Evolutionary conservation across 2,113 vertebrate species (phyloP).

Genomic region (Hylia prasina): DNA sequence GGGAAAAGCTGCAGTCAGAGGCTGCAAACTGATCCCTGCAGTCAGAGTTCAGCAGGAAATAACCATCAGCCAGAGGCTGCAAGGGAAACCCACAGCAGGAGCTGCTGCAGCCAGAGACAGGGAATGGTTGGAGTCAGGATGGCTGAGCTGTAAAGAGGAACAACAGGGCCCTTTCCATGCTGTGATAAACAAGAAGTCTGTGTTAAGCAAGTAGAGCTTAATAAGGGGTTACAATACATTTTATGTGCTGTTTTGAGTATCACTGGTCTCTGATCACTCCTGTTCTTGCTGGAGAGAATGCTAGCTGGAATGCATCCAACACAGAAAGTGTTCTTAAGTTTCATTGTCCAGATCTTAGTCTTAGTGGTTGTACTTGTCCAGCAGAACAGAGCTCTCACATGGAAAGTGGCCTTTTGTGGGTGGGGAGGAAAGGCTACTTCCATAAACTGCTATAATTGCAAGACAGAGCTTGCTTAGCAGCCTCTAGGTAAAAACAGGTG

Average conservation of each 20-base stretch:
- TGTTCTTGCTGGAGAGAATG: not conserved
- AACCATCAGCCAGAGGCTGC: not conserved
- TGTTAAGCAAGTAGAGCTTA: not conserved
- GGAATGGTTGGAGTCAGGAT: not conserved
- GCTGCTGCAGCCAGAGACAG: not conserved
- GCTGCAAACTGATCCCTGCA: not conserved
- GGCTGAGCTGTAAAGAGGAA: not conserved
- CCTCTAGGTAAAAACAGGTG: not conserved
- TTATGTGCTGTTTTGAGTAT: not conserved
- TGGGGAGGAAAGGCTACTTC: not conserved
- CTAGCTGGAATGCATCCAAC: not conserved
- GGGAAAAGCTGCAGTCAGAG: not conserved
- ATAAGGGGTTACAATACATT: not conserved
- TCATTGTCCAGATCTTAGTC: not conserved
- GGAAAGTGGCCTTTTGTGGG: not conserved
- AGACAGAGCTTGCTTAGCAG: not conserved
- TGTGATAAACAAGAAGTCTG: not conserved
- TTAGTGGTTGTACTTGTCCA: not conserved
- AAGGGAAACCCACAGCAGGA: not conserved
- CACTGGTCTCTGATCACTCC: not conserved
- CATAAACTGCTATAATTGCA: not conserved
- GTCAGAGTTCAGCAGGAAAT: not conserved
- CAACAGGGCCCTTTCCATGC: not conserved
- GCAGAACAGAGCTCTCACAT: not conserved
- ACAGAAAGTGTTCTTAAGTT: not conserved